Evolutionary conservation across 2,888 invertebrate species (phyloP).

Genomic region (Bhutanitis thaidina): DNA sequence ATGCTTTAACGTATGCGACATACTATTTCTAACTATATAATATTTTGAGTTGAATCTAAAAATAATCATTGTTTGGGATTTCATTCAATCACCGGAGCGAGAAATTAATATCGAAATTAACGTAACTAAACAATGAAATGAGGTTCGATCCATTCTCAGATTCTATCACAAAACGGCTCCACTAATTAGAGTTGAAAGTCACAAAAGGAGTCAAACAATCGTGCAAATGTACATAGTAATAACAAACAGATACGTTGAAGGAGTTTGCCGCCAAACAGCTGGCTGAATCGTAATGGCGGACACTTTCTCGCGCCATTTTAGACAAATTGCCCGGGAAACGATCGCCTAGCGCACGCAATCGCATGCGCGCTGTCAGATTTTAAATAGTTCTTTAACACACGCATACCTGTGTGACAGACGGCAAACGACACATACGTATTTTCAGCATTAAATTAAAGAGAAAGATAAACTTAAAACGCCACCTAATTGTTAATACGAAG

Average conservation of each 20-base stretch:
- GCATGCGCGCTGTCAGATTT: slow-evolving; percentile 36
- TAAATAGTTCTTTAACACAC: not conserved
- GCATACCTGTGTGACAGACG: too few species aligned
- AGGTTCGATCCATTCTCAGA: not conserved
- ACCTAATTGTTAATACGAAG: too few species aligned
- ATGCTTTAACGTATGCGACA: too few species aligned
- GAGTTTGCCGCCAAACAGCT: slow-evolving; percentile 34
- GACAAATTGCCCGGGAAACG: slow-evolving; percentile 55
- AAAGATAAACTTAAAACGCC: too few species aligned
- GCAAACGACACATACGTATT: too few species aligned
- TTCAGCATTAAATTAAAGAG: too few species aligned
- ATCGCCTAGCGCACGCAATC: slow-evolving; percentile 51
- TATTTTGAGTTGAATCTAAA: too few species aligned
- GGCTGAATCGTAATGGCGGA: slow-evolving; percentile 26
- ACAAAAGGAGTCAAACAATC: slow-evolving; percentile 30
- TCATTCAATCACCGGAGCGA: not conserved
- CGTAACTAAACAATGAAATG: not conserved
- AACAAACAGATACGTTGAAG: slow-evolving; percentile 37
- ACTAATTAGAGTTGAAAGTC: slow-evolving; percentile 4
- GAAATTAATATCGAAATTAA: not conserved
- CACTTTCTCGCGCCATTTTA: slow-evolving; percentile 63
- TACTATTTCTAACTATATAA: too few species aligned
- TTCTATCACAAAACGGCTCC: not conserved
- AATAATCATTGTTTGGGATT: too few species aligned
- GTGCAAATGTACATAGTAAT: slow-evolving; percentile 48